These are phyloP conservation scores for Laothoe populi DNA, from an alignment of 2,888 invertebrate genomes.

Conservation along the genomic window DNA sequence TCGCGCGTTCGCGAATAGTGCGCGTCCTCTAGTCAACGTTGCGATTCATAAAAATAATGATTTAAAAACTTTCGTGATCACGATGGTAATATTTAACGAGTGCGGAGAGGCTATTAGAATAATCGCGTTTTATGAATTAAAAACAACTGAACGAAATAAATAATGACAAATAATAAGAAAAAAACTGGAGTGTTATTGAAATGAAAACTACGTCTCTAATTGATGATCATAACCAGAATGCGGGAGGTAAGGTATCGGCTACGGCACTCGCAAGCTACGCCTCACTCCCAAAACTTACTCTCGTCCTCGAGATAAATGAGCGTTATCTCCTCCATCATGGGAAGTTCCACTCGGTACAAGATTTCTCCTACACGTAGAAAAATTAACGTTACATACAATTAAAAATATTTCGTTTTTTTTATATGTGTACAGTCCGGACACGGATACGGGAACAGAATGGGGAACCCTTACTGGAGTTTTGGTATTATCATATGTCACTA, in stretches of 20 bases:
- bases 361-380: conserved; percentile 90
- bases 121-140: conserved; percentile 77
- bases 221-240: conserved; percentile 86
- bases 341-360: conserved; percentile 97
- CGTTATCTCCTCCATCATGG: conserved; percentile 97
- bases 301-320: conserved; percentile 97
- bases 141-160: conserved; percentile 72
- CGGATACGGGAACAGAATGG: not conserved
- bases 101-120: conserved; percentile 78
- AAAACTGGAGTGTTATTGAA: conserved; percentile 83
- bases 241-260: conserved; percentile 85
- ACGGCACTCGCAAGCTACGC: conserved; percentile 88
- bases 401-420: conserved; percentile 36
- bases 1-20: conserved; percentile 43
- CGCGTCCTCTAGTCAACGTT: conserved; percentile 48
- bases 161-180: conserved; percentile 74
- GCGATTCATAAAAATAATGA: conserved; percentile 56
- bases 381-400: conserved; percentile 83
- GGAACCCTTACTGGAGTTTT: not conserved
- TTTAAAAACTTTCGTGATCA: conserved; percentile 68
- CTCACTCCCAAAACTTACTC: conserved; percentile 87
- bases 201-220: conserved; percentile 85
- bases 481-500: conserved; percentile 10
- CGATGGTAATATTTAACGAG: conserved; percentile 69
- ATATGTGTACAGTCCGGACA: conserved; percentile 29